phyloP scores from a whole-genome alignment of 2,797 vertebrate species.

The Cynopterus sphinx region DNA sequence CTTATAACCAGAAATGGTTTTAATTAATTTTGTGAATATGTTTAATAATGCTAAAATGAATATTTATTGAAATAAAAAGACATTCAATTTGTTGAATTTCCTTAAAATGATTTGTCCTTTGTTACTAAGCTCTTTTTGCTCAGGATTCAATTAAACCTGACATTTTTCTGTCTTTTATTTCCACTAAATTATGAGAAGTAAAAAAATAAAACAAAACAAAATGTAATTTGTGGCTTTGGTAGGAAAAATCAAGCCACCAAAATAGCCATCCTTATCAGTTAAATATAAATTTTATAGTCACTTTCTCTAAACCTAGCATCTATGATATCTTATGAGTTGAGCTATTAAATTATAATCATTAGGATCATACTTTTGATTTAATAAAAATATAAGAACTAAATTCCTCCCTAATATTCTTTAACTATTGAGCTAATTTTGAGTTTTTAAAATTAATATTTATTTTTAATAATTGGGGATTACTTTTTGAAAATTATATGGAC shows the following conservation, averaged over 20 bases:
- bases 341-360: slow-evolving; percentile 30
- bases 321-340: not conserved
- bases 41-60: slow-evolving; percentile 56
- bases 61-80: slow-evolving; percentile 55
- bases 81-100: slow-evolving; percentile 48
- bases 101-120: slow-evolving; percentile 51
- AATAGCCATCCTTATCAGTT: not conserved
- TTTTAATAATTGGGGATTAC: not conserved
- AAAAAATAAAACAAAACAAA: slow-evolving; percentile 34
- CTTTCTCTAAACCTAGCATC: slow-evolving; percentile 34
- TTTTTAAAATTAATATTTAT: not conserved
- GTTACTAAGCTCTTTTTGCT: slow-evolving; percentile 47
- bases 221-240: not conserved
- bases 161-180: slow-evolving; percentile 35
- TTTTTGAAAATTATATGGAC: not conserved
- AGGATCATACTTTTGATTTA: not conserved
- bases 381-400: slow-evolving; percentile 9
- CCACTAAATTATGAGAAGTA: slow-evolving; percentile 40
- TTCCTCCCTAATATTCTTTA: slow-evolving; percentile 12
- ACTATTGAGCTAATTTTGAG: not conserved
- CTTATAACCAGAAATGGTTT: slow-evolving; percentile 41
- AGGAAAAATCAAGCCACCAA: not conserved
- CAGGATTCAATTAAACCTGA: slow-evolving; percentile 57
- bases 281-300: not conserved
- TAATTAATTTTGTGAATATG: slow-evolving; percentile 57